These are phyloP conservation scores for Elephantulus edwardii DNA, from an alignment of 2,113 vertebrate species.

Conservation along the genomic window DNA sequence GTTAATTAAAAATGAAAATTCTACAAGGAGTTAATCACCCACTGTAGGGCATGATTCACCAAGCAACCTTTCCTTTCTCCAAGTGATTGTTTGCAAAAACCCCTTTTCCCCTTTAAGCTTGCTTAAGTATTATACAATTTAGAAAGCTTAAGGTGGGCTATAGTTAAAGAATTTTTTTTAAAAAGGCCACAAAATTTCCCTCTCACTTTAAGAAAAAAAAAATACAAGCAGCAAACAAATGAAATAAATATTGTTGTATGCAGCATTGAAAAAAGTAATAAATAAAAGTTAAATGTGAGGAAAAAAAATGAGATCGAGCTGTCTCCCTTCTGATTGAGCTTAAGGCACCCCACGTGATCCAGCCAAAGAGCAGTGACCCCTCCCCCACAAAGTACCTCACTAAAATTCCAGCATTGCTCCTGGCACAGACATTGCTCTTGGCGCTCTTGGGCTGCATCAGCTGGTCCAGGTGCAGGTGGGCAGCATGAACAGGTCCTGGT, in stretches of 20 bases:
- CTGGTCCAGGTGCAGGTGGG: no score
- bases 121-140: slow-evolving; percentile 84
- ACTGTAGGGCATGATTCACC: slow-evolving; percentile 86
- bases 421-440: no score
- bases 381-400: no score
- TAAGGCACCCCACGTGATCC: no score
- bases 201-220: slow-evolving; percentile 82
- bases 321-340: no score
- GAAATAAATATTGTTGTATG: slow-evolving; percentile 79
- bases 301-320: slow-evolving; percentile 40
- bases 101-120: slow-evolving; percentile 87
- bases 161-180: slow-evolving; percentile 77
- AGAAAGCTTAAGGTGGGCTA: slow-evolving; percentile 85
- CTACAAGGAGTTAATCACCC: slow-evolving; percentile 82
- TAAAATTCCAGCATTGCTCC: no score
- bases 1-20: slow-evolving; percentile 52
- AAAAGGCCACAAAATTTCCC: slow-evolving; percentile 84
- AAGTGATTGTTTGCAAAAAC: no score
- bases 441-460: no score
- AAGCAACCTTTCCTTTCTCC: slow-evolving; percentile 82
- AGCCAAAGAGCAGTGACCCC: no score
- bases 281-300: slow-evolving; percentile 78
- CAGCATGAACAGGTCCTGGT: no score
- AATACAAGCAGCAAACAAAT: slow-evolving; percentile 81
- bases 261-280: slow-evolving; percentile 83